Percentiles rank a stretch among this genome's conserved stretches.
These are phyloP conservation scores for Euzophera pinguis DNA, from an alignment of 2,888 invertebrate species.

Conservation along the genomic window DNA sequence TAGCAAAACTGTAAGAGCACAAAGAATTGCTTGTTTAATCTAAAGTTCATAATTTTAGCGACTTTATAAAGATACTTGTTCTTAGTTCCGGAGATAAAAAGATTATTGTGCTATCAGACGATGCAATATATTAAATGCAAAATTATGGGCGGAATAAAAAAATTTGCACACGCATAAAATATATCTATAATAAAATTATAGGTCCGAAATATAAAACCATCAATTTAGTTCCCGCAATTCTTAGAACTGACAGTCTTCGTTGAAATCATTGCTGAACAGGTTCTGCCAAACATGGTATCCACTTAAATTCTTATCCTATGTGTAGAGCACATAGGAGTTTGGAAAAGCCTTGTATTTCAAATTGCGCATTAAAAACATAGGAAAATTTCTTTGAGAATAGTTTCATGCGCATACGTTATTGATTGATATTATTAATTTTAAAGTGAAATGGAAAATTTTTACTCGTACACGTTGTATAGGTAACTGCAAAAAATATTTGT, in stretches of 20 bases:
- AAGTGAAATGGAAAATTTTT: too few species aligned
- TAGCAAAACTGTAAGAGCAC: conserved; percentile 12
- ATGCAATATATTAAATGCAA: too few species aligned
- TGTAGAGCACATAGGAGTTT: not conserved
- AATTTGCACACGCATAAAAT: conserved; percentile 11
- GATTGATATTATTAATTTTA: too few species aligned
- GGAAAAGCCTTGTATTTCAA: too few species aligned
- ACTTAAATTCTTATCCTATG: not conserved
- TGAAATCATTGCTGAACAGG: not conserved
- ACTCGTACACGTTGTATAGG: too few species aligned
- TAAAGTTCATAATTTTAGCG: conserved; percentile 25
- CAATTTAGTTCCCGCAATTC: conserved; percentile 11
- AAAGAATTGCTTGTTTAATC: conserved; percentile 29
- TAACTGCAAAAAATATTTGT: too few species aligned
- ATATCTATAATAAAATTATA: conserved; percentile 13
- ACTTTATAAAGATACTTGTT: conserved; percentile 32
- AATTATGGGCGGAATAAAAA: not conserved
- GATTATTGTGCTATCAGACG: conserved; percentile 22
- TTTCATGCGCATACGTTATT: too few species aligned
- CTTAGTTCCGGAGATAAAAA: conserved; percentile 33
- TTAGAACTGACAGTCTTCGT: conserved; percentile 11
- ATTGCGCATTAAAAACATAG: too few species aligned
- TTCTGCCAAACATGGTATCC: not conserved
- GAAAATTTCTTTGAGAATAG: too few species aligned
- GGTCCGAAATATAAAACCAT: conserved; percentile 10